Base-by-base conservation (phyloP, 1,140 invertebrate species). In the Caenorhabditis latens region DNA sequence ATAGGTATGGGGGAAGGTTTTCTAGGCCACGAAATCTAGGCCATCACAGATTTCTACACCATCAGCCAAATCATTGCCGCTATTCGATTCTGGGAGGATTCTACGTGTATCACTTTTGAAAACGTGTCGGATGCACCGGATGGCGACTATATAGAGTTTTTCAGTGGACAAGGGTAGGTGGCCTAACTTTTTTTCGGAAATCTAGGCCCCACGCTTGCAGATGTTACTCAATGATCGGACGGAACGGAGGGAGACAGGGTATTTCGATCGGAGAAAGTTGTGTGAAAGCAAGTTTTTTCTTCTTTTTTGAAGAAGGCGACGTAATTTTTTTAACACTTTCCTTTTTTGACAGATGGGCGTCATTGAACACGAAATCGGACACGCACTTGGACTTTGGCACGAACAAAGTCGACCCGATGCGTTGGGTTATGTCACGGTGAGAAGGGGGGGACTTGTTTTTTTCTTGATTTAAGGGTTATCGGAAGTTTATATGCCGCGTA, bases 321-420 rank as follows among this genome's bases (percentile, higher is more conserved):
- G 40, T 32, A 32, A 32, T 32, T 32, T 42, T 43, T 67, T 42
- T 43, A 86, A 83, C 75, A 87, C 63, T 89, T 92, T 84, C 87
- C 91, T 84, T 71, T 79, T 50, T 50, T 79, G 71, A 79, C 53
- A 91, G 90, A 57, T 89, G 32, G 91, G 91, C 43, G 87, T 93
- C 32, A 90, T 92, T 65, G 90, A 92, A 75, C 94, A 94, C 87
- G 94, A 94, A 88, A 91, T 94, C n/a, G 94, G 93, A 8, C 94
- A 94, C 88, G 92, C 93, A 0, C 89, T 94, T 24, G 94, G 94
- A 9, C 86, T 92, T 40, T 91, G 91, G 91, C 94, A 94, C 88
- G 93, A 94, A 86, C 94, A 94, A 86, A 93, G 93, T 53, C 89
- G 92, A 48, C 91, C 93, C 6, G 92, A 93, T 67, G 92, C 93